Base-by-base conservation (phyloP, 2,113 vertebrate species). In the Thymallus thymallus region DNA sequence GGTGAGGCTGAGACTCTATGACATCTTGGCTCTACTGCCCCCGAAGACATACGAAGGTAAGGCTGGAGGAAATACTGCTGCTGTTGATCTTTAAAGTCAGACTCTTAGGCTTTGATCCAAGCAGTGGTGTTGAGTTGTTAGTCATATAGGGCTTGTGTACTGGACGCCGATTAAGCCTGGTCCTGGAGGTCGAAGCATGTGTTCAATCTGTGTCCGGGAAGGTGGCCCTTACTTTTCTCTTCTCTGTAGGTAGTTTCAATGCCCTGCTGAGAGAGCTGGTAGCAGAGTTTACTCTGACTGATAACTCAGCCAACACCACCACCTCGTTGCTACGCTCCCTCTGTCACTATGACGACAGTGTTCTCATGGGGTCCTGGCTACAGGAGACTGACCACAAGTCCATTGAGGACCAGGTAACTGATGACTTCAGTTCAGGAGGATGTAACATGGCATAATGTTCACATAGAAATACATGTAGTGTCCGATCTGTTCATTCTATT, bases 361-460 rank as follows among this genome's bases (percentile, higher is more conserved):
- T 99, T 84, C 95, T 99, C 76, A 97, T 99, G 80, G 98, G 98
- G n/a, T 98, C 98, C 9, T 99, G 98, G 98, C 93, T 99, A 45
- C 97, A 99, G 85, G 98, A 99, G 90, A 99, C 97, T 0, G 98
- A 99, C 87, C 97, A 99, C 88, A 99, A 99, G 78, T 99, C 96
- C 73, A 99, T 99, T 74, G 98, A 99, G 87, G 98, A 99, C 86
- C 97, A 99, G 94, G 98, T 98, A 88, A 81, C 20, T 16, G 13
- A 14, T 10, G 35, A 10, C 35, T 10, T 9, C 29, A 26, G 26
- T 26, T 26, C 35, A 10, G 9, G 9, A 2, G 35, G 35, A 41
- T 10, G 35, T 2, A 41, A 41, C 35, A 0, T 10, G 2, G 9
- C 9, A 41, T 12, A 0, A 2, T 41, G 35, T 41, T 41, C 35